phyloP scores from a whole-genome alignment of 30 jellyfish, hydroid and myxozoan genomes.

The Aurelia aurita complex sp. Pacific region DNA sequence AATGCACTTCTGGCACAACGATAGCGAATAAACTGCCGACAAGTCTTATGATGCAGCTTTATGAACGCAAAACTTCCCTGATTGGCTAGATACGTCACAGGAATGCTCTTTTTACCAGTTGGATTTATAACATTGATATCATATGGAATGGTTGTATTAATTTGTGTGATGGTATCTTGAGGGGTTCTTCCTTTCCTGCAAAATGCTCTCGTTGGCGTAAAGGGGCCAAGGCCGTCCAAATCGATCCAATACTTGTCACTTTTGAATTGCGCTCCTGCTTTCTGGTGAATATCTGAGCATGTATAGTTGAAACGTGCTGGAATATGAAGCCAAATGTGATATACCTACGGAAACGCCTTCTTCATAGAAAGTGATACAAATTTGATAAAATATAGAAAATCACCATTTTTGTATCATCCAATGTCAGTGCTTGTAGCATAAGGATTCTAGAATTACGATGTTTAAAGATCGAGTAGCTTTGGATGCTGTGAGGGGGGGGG shows the following conservation, averaged over 20 bases:
- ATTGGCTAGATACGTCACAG: conserved; percentile 78
- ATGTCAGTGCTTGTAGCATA: no score
- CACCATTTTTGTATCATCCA: no score
- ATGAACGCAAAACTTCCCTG: conserved; percentile 84
- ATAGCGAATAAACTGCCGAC: conserved; percentile 83
- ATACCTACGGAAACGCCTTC: no score
- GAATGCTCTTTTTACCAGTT: conserved; percentile 63
- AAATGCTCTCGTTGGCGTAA: conserved; percentile 84
- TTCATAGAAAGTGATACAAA: no score
- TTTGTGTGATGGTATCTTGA: conserved; percentile 88
- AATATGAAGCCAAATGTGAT: not conserved
- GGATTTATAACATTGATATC: conserved; percentile 75
- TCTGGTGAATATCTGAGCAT: conserved; percentile 83
- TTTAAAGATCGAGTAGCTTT: no score
- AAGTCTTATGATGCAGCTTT: conserved; percentile 56
- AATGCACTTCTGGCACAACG: conserved; percentile 88
- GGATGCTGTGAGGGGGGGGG: no score
- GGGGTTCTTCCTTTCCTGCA: conserved; percentile 95
- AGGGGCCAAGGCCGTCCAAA: conserved; percentile 95
- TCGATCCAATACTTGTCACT: conserved; percentile 94
- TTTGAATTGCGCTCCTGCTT: conserved; percentile 77
- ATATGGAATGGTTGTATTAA: conserved; percentile 77
- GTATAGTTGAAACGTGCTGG: conserved; percentile 97
- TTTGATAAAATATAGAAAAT: no score
- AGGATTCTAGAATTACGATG: no score